A percentile compares a stretch with the other conserved stretches of the same genome.
Conservation (phyloP, 2,888 invertebrate species). For the Lapara coniferarum region DNA sequence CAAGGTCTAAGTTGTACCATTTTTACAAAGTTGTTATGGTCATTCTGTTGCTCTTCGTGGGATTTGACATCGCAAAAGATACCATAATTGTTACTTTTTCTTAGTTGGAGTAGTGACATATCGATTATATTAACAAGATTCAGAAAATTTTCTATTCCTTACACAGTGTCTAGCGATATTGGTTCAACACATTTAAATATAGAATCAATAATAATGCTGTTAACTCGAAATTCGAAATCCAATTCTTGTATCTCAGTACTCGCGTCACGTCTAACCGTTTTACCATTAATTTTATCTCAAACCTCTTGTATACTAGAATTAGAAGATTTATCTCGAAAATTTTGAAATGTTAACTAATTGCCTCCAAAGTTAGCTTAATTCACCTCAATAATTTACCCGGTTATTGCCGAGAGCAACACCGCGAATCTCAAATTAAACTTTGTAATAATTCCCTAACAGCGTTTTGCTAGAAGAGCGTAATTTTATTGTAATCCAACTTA, state of each 20-base stretch:
- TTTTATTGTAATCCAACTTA: neutral
- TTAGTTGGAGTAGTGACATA: no score
- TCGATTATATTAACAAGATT: no score
- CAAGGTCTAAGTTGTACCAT: no score
- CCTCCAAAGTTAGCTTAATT: constrained; percentile 20
- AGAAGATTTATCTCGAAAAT: constrained; percentile 2
- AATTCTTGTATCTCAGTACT: neutral
- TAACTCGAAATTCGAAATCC: neutral
- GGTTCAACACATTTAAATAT: no score
- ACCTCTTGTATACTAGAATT: neutral
- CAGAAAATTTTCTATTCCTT: no score
- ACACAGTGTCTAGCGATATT: no score
- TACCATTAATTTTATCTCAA: neutral
- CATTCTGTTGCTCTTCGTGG: no score
- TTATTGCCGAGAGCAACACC: constrained; percentile 11
- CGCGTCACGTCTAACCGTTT: neutral
- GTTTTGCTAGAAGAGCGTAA: neutral
- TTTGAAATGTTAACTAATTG: constrained; percentile 9
- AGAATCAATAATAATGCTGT: neutral
- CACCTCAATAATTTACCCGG: constrained; percentile 20
- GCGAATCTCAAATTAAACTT: constrained; percentile 19
- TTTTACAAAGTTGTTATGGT: no score
- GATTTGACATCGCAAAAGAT: no score
- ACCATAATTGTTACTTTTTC: no score
- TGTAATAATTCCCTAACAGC: constrained; percentile 17